Percentiles rank a stretch among this genome's conserved stretches.
Conservation (phyloP, 2,113 vertebrate species). For the Uria lomvia region DNA sequence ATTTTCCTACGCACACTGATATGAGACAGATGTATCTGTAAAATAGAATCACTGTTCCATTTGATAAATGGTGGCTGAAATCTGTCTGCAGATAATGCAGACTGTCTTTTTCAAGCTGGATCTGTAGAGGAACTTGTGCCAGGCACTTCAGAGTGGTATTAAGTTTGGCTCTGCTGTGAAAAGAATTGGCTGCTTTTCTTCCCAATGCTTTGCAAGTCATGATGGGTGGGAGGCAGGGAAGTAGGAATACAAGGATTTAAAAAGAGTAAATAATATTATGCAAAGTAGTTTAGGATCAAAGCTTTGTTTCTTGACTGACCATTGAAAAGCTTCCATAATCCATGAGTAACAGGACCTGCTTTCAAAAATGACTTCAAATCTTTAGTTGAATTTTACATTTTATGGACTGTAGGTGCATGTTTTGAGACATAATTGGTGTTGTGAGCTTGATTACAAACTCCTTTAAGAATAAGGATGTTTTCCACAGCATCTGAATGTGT, state of each 20-base stretch:
- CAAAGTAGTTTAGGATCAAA: slow-evolving; percentile 45
- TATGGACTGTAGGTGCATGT: not conserved
- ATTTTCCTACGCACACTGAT: not conserved
- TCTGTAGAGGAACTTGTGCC: not conserved
- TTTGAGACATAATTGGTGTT: not conserved
- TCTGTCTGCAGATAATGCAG: not conserved
- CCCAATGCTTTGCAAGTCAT: not conserved
- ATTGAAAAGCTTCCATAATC: slow-evolving; percentile 28
- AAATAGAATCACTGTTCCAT: not conserved
- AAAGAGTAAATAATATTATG: slow-evolving; percentile 57
- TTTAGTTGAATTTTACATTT: not conserved
- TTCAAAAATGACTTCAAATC: not conserved
- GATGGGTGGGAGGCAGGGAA: slow-evolving; percentile 21
- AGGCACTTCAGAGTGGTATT: slow-evolving; percentile 37
- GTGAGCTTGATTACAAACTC: not conserved
- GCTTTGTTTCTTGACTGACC: slow-evolving; percentile 35
- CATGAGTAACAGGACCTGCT: not conserved
- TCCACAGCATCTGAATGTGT: not conserved
- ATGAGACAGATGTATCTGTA: not conserved
- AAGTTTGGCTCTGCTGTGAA: not conserved
- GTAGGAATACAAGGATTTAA: slow-evolving; percentile 19
- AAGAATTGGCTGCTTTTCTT: slow-evolving; percentile 44
- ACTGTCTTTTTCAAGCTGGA: not conserved
- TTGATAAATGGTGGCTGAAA: not conserved
- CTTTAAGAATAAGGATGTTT: not conserved